These are phyloP conservation scores for Panagrolaimus sp. DNA, from an alignment of 1,140 invertebrate species.

Conservation along the genomic window DNA sequence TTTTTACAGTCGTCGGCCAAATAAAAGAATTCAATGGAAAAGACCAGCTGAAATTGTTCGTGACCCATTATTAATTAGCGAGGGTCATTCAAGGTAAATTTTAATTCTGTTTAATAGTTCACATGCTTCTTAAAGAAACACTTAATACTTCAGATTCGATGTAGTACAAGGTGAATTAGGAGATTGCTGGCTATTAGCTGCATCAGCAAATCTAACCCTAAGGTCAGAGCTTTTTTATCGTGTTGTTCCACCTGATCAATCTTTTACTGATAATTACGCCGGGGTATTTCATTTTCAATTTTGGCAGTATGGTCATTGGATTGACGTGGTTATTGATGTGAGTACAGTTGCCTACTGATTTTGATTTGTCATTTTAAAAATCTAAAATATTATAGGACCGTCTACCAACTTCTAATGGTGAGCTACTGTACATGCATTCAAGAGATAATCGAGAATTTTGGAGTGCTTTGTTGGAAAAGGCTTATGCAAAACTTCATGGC, in stretches of 20 bases:
- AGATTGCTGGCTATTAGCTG: constrained; percentile 93
- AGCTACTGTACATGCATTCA: constrained; percentile 70
- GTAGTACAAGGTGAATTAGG: constrained; percentile 73
- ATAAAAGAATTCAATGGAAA: constrained; percentile 63
- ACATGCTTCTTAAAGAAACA: constrained; percentile 72
- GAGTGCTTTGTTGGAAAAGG: constrained; percentile 74
- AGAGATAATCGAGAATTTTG: constrained; percentile 75
- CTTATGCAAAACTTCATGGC: constrained; percentile 84
- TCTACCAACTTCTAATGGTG: constrained; percentile 72
- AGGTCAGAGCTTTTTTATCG: constrained; percentile 82
- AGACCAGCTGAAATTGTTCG: constrained; percentile 68
- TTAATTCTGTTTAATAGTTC: constrained; percentile 6
- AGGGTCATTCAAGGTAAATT: constrained; percentile 82
- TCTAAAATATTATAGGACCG: constrained; percentile 62
- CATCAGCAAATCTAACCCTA: constrained; percentile 85
- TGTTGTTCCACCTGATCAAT: constrained; percentile 89
- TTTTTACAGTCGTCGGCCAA: constrained; percentile 60
- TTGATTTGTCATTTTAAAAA: too few relatives aligned
- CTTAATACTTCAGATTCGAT: constrained; percentile 85
- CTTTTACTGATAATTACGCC: constrained; percentile 71
- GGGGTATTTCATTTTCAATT: constrained; percentile 59
- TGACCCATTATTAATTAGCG: constrained; percentile 82
- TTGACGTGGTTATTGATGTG: constrained; percentile 72
- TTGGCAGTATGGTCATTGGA: constrained; percentile 61
- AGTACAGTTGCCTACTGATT: too few relatives aligned